Base-by-base conservation (phyloP, 2,797 vertebrate genomes). In the Coluber constrictor region DNA sequence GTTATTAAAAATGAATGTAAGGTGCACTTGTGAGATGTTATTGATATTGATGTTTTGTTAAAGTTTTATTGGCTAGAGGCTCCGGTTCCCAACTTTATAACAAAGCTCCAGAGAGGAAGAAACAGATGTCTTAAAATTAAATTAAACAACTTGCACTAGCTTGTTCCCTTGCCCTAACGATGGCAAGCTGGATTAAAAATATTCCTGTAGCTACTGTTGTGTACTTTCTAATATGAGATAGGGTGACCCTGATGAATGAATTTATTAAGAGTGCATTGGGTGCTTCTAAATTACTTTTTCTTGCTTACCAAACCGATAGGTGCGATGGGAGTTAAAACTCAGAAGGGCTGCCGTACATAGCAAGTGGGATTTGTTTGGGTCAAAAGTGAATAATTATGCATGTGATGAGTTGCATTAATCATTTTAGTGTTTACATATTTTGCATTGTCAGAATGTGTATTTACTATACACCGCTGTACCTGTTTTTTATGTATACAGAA, bases 1-100 rank as follows among this genome's bases (percentile, higher is more conserved):
- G 56, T 87, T 0, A 11, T 51, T 60, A 27, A 94, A 96, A 95
- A 18, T 13, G 18, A 93, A 92, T 95, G 94, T 87, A 94, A 60
- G 66, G 0, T 88, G 10, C 1, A 91, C 79, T 90, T 93, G 86
- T n/a, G 59, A 29, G 37, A 91, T 92, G 70, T 90, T 93, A 90
- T 59, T 94, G 89, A 32, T 74, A 47, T 83, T 93, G 87, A 12
- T 56, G 43, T 92, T 95, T 92, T 93, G 0, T 2, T 2, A 93
- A 89, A 88, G 37, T 90, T 93, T 92, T 94, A 66, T 93, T 93
- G 7, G 6, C 91, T 93, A 29, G 90, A 92, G 10, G 11, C 79
- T 37, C 54, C 57, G 20, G 3, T 9, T 61, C 0, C 5, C 91
- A 94, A 66, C 32, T 37, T 32, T 87, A 43, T 27, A 90, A 83